These are phyloP conservation scores for Mercenaria mercenaria DNA, from an alignment of 1,140 invertebrate genomes.

Conservation along the genomic window DNA sequence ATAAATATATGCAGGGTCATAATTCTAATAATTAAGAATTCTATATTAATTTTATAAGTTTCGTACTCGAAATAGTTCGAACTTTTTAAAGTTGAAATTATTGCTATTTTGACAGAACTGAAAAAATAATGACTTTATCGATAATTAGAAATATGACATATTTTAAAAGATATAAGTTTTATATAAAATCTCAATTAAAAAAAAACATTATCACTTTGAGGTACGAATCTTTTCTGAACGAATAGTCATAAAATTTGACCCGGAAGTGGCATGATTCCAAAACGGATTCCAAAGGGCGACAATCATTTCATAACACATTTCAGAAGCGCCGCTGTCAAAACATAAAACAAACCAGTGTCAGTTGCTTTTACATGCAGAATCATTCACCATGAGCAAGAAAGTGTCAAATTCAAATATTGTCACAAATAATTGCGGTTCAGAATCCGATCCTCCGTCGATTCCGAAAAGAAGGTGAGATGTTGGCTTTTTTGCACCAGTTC, in stretches of 20 bases:
- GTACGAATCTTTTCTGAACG: background rate
- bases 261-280: conserved; percentile 24
- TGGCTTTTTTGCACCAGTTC: too few relatives aligned
- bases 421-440: conserved; percentile 8
- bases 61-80: too few relatives aligned
- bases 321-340: background rate
- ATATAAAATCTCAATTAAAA: too few relatives aligned
- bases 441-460: conserved; percentile 54
- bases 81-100: too few relatives aligned
- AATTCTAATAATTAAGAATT: too few relatives aligned
- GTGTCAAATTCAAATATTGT: background rate
- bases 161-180: too few relatives aligned
- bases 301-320: conserved; percentile 6
- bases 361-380: background rate
- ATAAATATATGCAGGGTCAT: too few relatives aligned
- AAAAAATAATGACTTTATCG: too few relatives aligned
- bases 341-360: conserved; percentile 2
- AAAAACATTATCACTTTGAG: background rate
- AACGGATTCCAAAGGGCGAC: conserved; percentile 49
- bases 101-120: too few relatives aligned
- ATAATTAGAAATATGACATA: too few relatives aligned
- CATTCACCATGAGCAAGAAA: background rate
- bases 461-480: conserved; percentile 50
- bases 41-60: too few relatives aligned
- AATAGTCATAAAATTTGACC: conserved; percentile 4